phyloP scores from a whole-genome alignment of 2,113 vertebrate genomes.

The Campylomormyrus numenius region DNA sequence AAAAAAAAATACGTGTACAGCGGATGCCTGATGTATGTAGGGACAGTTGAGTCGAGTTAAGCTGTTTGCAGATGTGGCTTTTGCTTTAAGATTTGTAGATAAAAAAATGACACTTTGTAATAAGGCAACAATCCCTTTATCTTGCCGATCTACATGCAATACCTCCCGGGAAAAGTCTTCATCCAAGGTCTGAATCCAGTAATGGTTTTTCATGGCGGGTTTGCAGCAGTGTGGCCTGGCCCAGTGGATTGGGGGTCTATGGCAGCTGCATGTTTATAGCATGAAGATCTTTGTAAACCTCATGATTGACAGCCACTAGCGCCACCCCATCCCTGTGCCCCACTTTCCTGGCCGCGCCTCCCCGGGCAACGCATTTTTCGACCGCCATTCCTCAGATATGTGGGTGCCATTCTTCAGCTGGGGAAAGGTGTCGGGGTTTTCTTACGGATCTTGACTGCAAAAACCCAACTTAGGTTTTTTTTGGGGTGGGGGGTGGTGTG shows the following conservation, averaged over 20 bases:
- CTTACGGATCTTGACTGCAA: not conserved
- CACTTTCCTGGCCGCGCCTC: too few relatives aligned
- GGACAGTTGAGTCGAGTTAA: slow-evolving; percentile 31
- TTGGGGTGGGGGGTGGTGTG: not conserved
- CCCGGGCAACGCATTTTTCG: not conserved
- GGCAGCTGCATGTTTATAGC: not conserved
- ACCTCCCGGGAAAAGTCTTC: slow-evolving; percentile 48
- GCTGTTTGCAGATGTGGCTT: not conserved
- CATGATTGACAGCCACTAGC: not conserved
- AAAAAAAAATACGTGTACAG: slow-evolving; percentile 18
- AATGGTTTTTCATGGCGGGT: not conserved
- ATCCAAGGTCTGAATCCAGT: not conserved
- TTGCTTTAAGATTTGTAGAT: slow-evolving; percentile 14
- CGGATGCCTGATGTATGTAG: slow-evolving; percentile 49
- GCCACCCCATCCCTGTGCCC: not conserved
- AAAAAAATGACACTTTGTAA: slow-evolving; percentile 41
- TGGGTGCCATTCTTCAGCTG: slow-evolving; percentile 8
- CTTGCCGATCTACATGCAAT: slow-evolving; percentile 59
- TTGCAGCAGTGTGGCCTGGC: not conserved
- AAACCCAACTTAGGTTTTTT: not conserved
- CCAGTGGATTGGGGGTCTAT: not conserved
- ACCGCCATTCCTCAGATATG: not conserved
- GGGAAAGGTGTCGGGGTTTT: not conserved
- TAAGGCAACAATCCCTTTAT: slow-evolving; percentile 69
- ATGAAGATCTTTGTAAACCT: not conserved